phyloP scores from a whole-genome alignment of 2,888 invertebrate species.

The Urechis unicinctus region DNA sequence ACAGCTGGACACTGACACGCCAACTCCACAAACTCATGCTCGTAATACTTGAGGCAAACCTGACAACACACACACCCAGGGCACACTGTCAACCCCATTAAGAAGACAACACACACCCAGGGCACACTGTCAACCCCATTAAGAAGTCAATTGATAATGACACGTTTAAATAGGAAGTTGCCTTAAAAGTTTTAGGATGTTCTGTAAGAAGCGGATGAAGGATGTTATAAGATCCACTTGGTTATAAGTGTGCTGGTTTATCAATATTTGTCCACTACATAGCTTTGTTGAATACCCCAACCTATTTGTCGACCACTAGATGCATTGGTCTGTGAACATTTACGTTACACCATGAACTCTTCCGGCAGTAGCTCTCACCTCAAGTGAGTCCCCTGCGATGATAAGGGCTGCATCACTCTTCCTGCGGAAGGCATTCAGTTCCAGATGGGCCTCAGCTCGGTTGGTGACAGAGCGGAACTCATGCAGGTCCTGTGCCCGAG shows the following conservation, averaged over 20 bases:
- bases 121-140: too few species aligned
- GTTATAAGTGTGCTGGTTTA: too few species aligned
- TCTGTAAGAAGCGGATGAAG: too few species aligned
- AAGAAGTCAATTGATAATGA: too few species aligned
- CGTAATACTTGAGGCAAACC: constrained; percentile 66
- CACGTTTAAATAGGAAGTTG: neutral
- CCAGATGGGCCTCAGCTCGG: constrained; percentile 60
- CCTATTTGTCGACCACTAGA: too few species aligned
- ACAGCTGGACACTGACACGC: constrained; percentile 69
- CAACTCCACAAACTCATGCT: constrained; percentile 67
- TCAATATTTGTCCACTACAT: too few species aligned
- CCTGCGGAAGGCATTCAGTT: constrained; percentile 59
- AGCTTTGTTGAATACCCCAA: too few species aligned
- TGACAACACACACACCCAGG: constrained; percentile 22
- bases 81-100: too few species aligned
- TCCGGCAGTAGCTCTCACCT: constrained; percentile 53
- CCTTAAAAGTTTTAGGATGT: neutral
- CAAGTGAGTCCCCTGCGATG: constrained; percentile 66
- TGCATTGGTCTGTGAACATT: too few species aligned
- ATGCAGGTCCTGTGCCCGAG: constrained; percentile 71
- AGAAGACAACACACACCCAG: too few species aligned
- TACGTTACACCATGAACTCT: too few species aligned
- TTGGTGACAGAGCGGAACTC: constrained; percentile 67
- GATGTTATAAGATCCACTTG: too few species aligned
- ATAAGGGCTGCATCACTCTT: constrained; percentile 62